These are phyloP conservation scores for Saccopteryx bilineata DNA, from an alignment of 2,113 vertebrate genomes.

Conservation along the genomic window DNA sequence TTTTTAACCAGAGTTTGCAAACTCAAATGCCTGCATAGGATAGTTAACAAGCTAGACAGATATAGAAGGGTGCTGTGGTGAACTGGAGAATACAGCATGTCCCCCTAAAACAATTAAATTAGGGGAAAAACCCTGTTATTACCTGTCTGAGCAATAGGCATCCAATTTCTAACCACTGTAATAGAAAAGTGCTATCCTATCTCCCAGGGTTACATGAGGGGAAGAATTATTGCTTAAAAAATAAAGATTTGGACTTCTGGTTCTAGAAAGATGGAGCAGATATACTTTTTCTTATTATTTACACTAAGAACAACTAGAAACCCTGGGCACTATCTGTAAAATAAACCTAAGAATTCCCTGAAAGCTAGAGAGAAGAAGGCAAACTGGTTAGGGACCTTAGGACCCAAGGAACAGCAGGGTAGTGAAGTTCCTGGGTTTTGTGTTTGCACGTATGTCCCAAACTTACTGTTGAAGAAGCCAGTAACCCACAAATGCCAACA, in stretches of 20 bases:
- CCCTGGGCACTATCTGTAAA: not conserved
- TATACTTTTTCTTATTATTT: conserved; percentile 39
- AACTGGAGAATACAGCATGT: conserved; percentile 9
- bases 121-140: not conserved
- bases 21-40: not conserved
- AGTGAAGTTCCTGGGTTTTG: not conserved
- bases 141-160: not conserved
- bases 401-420: not conserved
- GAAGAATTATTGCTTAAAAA: conserved; percentile 52
- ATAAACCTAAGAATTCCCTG: not conserved
- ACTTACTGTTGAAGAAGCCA: not conserved
- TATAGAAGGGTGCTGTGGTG: not conserved
- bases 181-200: not conserved
- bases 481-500: not conserved
- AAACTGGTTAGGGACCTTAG: not conserved
- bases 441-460: not conserved
- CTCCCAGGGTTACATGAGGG: not conserved
- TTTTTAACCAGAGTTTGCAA: conserved; percentile 31
- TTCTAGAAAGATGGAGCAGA: conserved; percentile 23
- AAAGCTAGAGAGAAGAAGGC: not conserved
- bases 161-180: conserved; percentile 45
- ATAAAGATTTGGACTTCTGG: conserved; percentile 8
- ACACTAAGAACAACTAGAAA: not conserved
- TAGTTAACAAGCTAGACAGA: conserved; percentile 17
- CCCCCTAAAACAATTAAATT: not conserved